Percentiles rank a stretch among this genome's conserved stretches.
Evolutionary conservation across 2,113 vertebrate species (phyloP).

Genomic region (Cynocephalus volans): DNA sequence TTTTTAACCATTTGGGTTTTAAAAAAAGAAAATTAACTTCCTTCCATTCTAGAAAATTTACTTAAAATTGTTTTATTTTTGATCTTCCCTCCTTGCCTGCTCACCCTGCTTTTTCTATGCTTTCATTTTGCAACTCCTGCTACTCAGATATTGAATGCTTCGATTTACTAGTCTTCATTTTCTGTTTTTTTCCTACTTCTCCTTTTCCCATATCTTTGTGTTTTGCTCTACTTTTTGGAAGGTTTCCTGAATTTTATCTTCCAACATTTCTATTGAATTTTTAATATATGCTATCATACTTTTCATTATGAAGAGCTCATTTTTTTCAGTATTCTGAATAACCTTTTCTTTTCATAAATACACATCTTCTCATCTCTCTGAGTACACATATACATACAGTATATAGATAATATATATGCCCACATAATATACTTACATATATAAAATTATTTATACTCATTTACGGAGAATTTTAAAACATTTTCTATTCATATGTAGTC

Average conservation of each 20-base stretch:
- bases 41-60: neutral
- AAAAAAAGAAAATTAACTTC: neutral
- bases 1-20: neutral
- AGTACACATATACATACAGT: neutral
- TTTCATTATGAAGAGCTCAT: neutral
- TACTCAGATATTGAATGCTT: neutral
- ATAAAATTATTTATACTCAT: neutral
- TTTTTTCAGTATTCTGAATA: neutral
- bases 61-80: neutral
- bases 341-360: neutral
- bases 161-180: neutral
- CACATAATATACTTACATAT: neutral
- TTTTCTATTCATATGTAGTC: neutral
- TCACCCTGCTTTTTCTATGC: neutral
- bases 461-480: neutral
- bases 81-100: neutral
- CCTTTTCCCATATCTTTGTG: neutral
- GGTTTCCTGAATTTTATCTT: neutral
- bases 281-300: neutral
- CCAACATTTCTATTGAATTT: neutral
- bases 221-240: neutral
- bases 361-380: neutral
- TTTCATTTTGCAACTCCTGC: neutral
- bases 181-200: neutral
- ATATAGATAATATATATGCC: neutral